phyloP scores from a whole-genome alignment of 2,113 vertebrate genomes.

The Menura novaehollandiae region DNA sequence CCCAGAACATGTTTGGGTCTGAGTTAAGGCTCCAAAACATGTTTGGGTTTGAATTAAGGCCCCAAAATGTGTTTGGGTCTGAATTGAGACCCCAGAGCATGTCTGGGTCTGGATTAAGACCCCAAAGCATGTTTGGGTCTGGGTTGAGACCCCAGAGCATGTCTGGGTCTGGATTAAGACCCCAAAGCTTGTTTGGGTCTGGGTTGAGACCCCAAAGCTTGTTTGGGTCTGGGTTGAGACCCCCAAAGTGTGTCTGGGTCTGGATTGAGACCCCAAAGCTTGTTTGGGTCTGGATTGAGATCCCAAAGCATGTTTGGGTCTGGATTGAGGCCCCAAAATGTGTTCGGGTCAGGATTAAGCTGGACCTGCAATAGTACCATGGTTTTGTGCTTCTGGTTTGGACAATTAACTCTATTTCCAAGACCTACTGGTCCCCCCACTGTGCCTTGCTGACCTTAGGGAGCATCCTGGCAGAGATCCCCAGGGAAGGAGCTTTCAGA shows the following conservation, averaged over 20 bases:
- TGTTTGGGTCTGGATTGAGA: not conserved
- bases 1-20: not conserved
- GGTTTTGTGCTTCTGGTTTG: not conserved
- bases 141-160: not conserved
- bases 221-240: not conserved
- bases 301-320: not conserved
- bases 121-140: not conserved
- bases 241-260: too few species aligned
- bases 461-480: not conserved
- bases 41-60: not conserved
- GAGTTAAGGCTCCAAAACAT: not conserved
- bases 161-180: not conserved
- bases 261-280: not conserved
- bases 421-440: not conserved
- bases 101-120: not conserved
- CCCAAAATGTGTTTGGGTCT: not conserved
- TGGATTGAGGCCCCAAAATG: not conserved
- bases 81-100: not conserved
- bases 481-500: not conserved
- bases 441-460: not conserved
- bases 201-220: not conserved
- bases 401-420: accelerated
- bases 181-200: accelerated
- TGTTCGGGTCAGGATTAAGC: not conserved
- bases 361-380: accelerated